These are phyloP conservation scores for Erpornis zantholeuca DNA, from an alignment of 2,113 vertebrate species.

Conservation along the genomic window DNA sequence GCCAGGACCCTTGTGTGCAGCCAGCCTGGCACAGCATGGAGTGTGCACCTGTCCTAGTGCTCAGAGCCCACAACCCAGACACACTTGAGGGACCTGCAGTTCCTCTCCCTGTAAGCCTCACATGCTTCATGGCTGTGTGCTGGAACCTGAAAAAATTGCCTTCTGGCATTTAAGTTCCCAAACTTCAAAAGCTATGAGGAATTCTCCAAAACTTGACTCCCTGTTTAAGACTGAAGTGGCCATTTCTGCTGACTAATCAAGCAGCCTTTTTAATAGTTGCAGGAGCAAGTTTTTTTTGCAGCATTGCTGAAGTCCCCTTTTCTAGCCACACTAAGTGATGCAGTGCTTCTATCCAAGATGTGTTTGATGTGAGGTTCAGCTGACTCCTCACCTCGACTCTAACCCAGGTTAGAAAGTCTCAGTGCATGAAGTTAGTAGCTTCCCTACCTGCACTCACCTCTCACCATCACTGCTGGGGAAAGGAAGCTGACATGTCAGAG, in stretches of 20 bases:
- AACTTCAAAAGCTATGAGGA: not conserved
- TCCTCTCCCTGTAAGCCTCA: not conserved
- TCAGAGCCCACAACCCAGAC: not conserved
- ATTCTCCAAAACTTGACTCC: not conserved
- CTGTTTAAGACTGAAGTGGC: not conserved
- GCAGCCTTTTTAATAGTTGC: not conserved
- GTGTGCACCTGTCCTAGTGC: rapidly evolving
- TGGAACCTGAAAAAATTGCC: not conserved
- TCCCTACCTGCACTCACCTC: not conserved
- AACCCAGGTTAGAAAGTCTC: not conserved
- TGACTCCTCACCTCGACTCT: not conserved
- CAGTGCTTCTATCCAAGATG: not conserved
- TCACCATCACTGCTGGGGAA: not conserved
- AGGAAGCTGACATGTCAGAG: not conserved
- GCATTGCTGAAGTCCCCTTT: not conserved
- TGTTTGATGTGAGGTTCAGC: not conserved
- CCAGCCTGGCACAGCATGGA: not conserved
- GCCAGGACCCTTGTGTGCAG: not conserved
- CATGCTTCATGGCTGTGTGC: not conserved
- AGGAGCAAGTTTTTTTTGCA: not conserved
- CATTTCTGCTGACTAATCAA: not conserved
- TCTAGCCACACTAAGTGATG: not conserved
- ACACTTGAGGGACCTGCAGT: not conserved
- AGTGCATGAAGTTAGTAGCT: too few relatives aligned
- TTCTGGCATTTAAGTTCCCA: not conserved